phyloP scores from a whole-genome alignment of 2,797 vertebrate species.

The Oophaga sylvatica region DNA sequence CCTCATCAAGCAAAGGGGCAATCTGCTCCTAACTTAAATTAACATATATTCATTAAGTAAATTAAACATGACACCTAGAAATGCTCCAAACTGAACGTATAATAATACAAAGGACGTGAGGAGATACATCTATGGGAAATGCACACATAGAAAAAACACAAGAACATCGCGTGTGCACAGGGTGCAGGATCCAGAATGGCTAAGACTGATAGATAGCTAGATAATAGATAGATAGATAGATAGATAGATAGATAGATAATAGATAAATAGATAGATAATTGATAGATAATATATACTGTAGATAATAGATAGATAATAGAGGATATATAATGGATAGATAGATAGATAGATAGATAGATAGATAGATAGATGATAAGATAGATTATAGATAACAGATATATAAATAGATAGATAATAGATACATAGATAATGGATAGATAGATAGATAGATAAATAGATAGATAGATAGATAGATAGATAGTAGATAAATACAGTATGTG shows the following conservation, averaged over 20 bases:
- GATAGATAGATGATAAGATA: no score
- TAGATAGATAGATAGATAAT: neutral
- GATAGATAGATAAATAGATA: no score
- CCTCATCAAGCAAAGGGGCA: conserved; percentile 64
- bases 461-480: no score
- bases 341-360: no score
- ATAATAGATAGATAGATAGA: no score
- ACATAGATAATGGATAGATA: no score
- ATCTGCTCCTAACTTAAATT: conserved; percentile 67
- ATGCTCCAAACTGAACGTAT: conserved; percentile 63
- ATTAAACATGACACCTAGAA: conserved; percentile 68
- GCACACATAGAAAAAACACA: neutral
- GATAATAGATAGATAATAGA: neutral
- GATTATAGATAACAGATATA: no score
- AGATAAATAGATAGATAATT: neutral
- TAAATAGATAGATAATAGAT: no score
- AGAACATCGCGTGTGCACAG: neutral
- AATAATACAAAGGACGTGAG: conserved; percentile 54
- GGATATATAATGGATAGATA: no score
- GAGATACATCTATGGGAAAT: conserved; percentile 42
- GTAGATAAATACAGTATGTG: no score
- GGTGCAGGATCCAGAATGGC: no score
- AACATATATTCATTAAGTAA: conserved; percentile 70
- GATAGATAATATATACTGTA: neutral
- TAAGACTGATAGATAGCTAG: neutral